Base-by-base conservation (phyloP, 2,888 invertebrate genomes). In the Parochlus steinenii region DNA sequence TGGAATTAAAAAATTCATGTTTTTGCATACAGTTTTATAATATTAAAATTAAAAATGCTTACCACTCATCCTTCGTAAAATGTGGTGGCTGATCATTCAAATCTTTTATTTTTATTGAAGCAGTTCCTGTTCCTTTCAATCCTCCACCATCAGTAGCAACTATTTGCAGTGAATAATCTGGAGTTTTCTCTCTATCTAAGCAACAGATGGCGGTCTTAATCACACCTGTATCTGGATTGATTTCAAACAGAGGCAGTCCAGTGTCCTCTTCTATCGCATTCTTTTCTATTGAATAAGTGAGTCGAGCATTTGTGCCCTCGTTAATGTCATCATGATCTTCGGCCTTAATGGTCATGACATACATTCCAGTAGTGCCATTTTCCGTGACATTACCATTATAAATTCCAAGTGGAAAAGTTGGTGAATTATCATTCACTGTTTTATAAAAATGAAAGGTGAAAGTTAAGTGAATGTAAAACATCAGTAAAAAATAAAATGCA, bases 21-120 rank as follows among this genome's bases (percentile, higher is more conserved):
- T n/a, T n/a, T n/a, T n/a, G n/a, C n/a, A n/a, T n/a, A n/a, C n/a
- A n/a, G n/a, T n/a, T n/a, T n/a, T n/a, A n/a, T n/a, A n/a, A n/a
- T n/a, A n/a, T n/a, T n/a, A n/a, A n/a, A n/a, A n/a, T n/a, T n/a
- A n/a, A n/a, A n/a, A n/a, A n/a, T n/a, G 24, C 12, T n/a, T 11
- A 24, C 61, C 61, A 62, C 39, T 62, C 61, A 20, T 58, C 56
- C 44, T 66, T 65, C 6, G 57, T 64, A 42, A 61, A 65, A 34
- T 56, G 54, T 2, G 70, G 70, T 10, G 64, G 62, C 58, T 68
- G 67, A 50, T 71, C 70, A 50, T 71, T 71, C 41, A 65, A 56
- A 48, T 71, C 70, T 41, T 55, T 56, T 19, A 72, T 62, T 43
- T 55, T 52, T 24, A 68, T 63, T 10, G 56, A 57, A 10, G 66